A percentile compares a stretch with the other conserved stretches of the same genome.
These are phyloP conservation scores for Balanococcus diminutus DNA, from an alignment of 2,888 invertebrate species.

Conservation along the genomic window DNA sequence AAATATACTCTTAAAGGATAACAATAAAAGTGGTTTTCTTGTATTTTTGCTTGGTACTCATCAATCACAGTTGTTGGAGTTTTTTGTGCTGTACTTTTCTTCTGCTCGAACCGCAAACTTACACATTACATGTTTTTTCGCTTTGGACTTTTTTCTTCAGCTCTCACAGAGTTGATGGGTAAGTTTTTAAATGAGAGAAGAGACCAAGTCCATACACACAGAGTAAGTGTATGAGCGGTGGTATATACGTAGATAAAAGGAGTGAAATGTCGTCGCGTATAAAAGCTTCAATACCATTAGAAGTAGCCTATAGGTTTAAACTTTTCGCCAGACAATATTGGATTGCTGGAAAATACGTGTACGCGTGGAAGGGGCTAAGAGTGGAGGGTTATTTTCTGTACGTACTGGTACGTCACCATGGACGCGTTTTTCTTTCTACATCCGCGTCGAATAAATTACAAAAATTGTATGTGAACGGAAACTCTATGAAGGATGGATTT, in stretches of 20 bases:
- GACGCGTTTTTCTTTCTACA: not conserved
- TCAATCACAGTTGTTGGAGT: constrained; percentile 22
- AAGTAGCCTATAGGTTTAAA: constrained; percentile 28
- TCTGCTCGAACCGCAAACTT: not conserved
- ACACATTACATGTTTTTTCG: constrained; percentile 23
- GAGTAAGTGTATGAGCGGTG: not conserved
- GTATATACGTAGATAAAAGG: not conserved
- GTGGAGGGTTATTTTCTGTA: not conserved
- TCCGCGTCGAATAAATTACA: not conserved
- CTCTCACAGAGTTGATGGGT: not conserved
- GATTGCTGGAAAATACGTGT: not conserved
- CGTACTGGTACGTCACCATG: not conserved
- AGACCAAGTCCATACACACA: too few species aligned
- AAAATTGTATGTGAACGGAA: constrained; percentile 21
- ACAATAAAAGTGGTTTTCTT: constrained; percentile 25
- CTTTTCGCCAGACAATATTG: constrained; percentile 2
- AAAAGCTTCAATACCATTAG: constrained; percentile 25
- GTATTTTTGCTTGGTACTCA: constrained; percentile 27
- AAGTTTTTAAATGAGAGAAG: constrained; percentile 3
- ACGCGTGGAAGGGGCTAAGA: not conserved
- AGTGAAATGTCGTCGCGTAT: constrained; percentile 4
- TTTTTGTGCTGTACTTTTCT: not conserved
- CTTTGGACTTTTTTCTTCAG: constrained; percentile 31
- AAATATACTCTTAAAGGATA: constrained; percentile 32
- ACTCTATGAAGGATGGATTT: not conserved